Base-by-base conservation (phyloP, 2,113 vertebrate species). In the Chamaetylas fuelleborni region DNA sequence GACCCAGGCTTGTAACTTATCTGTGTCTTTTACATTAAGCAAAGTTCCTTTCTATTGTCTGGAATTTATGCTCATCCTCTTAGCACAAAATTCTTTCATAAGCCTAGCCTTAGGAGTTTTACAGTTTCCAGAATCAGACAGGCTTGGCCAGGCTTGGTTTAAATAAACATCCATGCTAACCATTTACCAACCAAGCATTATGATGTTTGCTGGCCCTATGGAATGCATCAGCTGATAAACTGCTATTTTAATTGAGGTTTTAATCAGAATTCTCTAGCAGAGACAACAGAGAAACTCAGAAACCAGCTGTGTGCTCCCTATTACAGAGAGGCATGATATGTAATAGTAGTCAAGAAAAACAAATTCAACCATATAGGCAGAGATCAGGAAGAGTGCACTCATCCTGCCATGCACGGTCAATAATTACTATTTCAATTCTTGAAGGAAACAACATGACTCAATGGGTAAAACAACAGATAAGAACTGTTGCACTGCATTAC, bases 11-110 rank as follows among this genome's bases (percentile, higher is more conserved):
- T 36, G 54, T 80, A 65, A 70, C 54, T 58, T 82, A 31, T 62
- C 38, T 18, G 12, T 69, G 22, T 73, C 56, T 95, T 87, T 73
- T 73, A 54, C 29, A 38, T 70, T 58, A 77, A 90, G 62, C 10
- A 88, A 85, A 66, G 58, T 91, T 89, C 54, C 33, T 70, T 85
- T 86, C 50, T 36, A 66, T 66, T 72, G 67, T 73, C 54, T 90
- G 90, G 54, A 93, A 60, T 91, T 87, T 87, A 91, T 90, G 53
- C 43, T 90, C 74, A 88, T 93, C 78, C 64, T 95, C 54, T 89
- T 91, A 90, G 62, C 54, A 54, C 38, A 77, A 29, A 33, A 72
- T 70, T 74, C 91, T 91, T 94, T 70, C 70, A 47, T 82, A 80
- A 94, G 42, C 70, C 47, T 70, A 42, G 50, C 66, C 86, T 82